Evolutionary conservation across 2,113 vertebrate genomes (phyloP).

Genomic region (Cheirogaleus medius): DNA sequence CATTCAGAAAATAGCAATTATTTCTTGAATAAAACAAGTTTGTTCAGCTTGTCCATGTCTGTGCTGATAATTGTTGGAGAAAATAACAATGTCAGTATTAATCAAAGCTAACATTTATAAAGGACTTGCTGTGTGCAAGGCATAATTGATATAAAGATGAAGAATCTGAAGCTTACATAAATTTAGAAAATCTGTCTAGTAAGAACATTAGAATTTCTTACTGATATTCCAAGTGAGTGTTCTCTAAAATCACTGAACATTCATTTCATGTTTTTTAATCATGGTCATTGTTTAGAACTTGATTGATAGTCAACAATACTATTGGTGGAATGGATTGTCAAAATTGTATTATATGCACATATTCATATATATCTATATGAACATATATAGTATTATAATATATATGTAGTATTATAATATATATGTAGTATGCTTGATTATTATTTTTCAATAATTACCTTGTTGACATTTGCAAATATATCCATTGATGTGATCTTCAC

Average conservation of each 20-base stretch:
- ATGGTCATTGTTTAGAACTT: background rate
- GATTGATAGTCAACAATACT: background rate
- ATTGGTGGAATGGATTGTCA: background rate
- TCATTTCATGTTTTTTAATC: background rate
- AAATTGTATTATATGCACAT: background rate
- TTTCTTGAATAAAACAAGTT: background rate
- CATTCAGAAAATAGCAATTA: background rate
- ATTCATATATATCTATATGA: background rate
- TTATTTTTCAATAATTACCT: conserved; percentile 77
- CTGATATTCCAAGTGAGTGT: background rate
- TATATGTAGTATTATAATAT: background rate
- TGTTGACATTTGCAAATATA: conserved; percentile 89
- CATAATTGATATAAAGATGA: background rate
- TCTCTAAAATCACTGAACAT: background rate
- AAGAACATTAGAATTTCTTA: background rate
- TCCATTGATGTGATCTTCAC: conserved; percentile 89
- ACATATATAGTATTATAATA: background rate
- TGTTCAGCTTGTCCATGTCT: background rate
- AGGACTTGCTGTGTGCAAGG: background rate
- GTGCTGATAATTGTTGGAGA: background rate
- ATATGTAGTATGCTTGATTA: background rate
- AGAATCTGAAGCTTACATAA: background rate
- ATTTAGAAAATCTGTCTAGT: background rate
- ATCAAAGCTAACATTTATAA: background rate
- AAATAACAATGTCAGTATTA: background rate